Percentiles rank a stretch among this genome's conserved stretches.
Conservation (phyloP, 2,113 vertebrate genomes). For the Vicugna pacos region DNA sequence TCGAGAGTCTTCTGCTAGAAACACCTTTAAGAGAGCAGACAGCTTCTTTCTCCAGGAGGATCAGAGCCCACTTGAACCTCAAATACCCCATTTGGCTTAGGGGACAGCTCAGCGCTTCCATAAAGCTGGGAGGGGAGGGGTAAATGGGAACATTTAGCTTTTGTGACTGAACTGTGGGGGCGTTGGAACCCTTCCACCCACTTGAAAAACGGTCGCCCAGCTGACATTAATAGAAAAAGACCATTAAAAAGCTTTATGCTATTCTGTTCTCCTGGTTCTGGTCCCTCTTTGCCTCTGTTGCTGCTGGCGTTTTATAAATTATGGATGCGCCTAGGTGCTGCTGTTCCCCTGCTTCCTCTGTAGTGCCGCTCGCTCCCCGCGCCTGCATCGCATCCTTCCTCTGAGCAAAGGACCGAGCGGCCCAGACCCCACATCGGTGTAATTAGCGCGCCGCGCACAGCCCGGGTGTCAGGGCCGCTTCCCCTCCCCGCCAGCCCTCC, state of each 20-base stretch:
- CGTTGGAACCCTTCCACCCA: constrained; percentile 80
- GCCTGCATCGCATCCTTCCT: constrained; percentile 84
- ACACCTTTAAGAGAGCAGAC: background rate
- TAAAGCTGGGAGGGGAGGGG: background rate
- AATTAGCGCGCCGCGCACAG: constrained; percentile 88
- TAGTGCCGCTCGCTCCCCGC: constrained; percentile 72
- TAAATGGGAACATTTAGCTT: constrained; percentile 67
- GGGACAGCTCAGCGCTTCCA: background rate
- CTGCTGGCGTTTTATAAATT: constrained; percentile 95
- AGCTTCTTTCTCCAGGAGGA: background rate
- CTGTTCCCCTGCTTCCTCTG: constrained; percentile 84
- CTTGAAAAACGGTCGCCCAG: constrained; percentile 82
- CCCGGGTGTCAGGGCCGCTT: constrained; percentile 89
- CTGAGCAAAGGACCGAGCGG: constrained; percentile 77
- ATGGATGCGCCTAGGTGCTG: constrained; percentile 92
- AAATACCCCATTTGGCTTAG: background rate
- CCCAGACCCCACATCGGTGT: constrained; percentile 83
- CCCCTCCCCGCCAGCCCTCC: constrained; percentile 75
- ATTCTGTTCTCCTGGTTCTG: constrained; percentile 88
- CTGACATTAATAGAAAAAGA: constrained; percentile 94
- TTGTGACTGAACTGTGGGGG: constrained; percentile 63
- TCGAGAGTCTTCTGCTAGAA: background rate
- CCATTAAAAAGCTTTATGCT: constrained; percentile 91
- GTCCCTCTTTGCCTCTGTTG: constrained; percentile 94
- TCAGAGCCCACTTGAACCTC: background rate